Percentiles rank a stretch among this genome's conserved stretches.
Evolutionary conservation across 2,797 vertebrate species (phyloP).

Genomic region (Girardinus metallicus): DNA sequence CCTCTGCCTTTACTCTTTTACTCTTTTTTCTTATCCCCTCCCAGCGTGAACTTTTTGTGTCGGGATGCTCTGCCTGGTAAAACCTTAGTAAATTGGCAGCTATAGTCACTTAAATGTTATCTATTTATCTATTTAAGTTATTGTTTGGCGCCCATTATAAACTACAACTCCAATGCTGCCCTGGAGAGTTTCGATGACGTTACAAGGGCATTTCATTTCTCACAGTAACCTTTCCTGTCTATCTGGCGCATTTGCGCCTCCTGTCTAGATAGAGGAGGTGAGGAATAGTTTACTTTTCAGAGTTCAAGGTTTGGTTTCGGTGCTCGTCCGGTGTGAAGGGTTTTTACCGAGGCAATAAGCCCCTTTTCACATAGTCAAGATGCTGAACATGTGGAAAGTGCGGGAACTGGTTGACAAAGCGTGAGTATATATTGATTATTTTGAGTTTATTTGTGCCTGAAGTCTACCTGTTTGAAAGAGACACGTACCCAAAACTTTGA

Average conservation of each 20-base stretch:
- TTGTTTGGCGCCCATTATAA: slow-evolving; percentile 10
- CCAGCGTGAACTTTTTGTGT: neutral
- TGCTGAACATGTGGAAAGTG: slow-evolving; percentile 99
- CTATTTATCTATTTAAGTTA: neutral
- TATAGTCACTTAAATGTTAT: neutral
- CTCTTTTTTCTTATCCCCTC: neutral
- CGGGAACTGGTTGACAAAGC: slow-evolving; percentile 98
- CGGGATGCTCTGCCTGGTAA: neutral
- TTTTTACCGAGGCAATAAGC: slow-evolving; percentile 71
- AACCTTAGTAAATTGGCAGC: neutral
- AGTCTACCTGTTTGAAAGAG: slow-evolving; percentile 82
- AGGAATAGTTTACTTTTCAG: slow-evolving; percentile 76
- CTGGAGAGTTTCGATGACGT: slow-evolving; percentile 66
- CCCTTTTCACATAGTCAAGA: slow-evolving; percentile 77
- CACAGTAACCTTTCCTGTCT: slow-evolving; percentile 71
- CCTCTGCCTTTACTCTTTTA: neutral
- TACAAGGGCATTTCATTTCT: slow-evolving; percentile 65
- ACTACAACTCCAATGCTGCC: slow-evolving; percentile 68
- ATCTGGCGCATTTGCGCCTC: slow-evolving; percentile 66
- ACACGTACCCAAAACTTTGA: slow-evolving; percentile 86
- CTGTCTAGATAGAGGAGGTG: slow-evolving; percentile 72
- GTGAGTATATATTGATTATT: slow-evolving; percentile 83
- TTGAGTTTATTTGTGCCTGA: slow-evolving; percentile 35
- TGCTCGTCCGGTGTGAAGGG: slow-evolving; percentile 66
- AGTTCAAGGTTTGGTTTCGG: slow-evolving; percentile 78